Percentiles rank a stretch among this genome's conserved stretches.
Conservation (phyloP, 92 coral and sea anemone genomes). For the Porites cylindrica region DNA sequence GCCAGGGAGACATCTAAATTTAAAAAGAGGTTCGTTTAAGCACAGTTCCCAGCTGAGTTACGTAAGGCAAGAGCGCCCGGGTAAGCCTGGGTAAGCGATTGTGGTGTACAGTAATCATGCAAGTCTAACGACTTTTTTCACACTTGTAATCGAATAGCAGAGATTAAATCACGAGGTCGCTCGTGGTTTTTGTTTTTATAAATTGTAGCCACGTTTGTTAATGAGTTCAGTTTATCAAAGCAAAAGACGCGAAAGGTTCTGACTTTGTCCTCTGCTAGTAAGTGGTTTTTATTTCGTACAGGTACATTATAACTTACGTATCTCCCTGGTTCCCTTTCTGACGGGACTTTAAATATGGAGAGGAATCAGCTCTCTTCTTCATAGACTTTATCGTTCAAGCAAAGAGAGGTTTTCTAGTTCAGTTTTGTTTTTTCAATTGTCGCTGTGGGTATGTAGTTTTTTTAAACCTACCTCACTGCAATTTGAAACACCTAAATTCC, state of each 20-base stretch:
- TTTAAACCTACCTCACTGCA: no score
- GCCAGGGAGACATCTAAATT: neutral
- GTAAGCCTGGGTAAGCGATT: no score
- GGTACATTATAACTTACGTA: neutral
- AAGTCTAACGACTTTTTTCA: neutral
- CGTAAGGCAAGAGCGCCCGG: neutral
- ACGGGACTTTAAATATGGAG: neutral
- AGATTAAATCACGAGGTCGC: neutral
- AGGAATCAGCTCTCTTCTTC: neutral
- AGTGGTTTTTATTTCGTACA: neutral
- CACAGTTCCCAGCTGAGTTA: neutral
- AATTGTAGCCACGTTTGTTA: neutral
- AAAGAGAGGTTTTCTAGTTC: neutral
- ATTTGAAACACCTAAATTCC: no score
- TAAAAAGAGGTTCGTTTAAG: neutral
- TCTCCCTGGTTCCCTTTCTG: neutral
- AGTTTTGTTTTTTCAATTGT: no score
- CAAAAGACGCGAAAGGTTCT: neutral
- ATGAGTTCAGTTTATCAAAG: neutral
- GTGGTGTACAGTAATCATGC: neutral
- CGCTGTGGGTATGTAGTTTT: no score
- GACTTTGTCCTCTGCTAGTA: neutral
- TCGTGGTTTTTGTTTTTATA: neutral
- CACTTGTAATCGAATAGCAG: neutral
- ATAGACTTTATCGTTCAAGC: neutral